Percentiles rank a stretch among this genome's conserved stretches.
Conservation (phyloP, 2,888 invertebrate species). For the Ochropleura leucogaster region DNA sequence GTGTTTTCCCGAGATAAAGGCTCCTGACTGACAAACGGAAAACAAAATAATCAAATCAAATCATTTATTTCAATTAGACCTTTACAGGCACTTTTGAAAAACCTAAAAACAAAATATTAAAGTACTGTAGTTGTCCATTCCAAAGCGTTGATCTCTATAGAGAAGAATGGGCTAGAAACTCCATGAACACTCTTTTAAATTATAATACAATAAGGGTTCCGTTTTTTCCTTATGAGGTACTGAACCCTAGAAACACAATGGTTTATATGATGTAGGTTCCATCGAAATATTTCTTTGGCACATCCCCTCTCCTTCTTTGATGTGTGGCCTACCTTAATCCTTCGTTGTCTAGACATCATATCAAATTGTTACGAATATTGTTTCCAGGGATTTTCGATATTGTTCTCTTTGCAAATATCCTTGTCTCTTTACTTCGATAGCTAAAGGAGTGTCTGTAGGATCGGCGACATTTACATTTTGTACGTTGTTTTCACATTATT, state of each 20-base stretch:
- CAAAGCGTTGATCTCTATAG: too few species aligned
- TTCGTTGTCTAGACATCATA: slow-evolving; percentile 55
- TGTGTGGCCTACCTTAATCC: slow-evolving; percentile 43
- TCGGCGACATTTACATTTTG: slow-evolving; percentile 7
- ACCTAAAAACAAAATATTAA: too few species aligned
- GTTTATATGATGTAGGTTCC: slow-evolving; percentile 14
- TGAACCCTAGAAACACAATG: slow-evolving; percentile 7
- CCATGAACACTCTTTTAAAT: too few species aligned
- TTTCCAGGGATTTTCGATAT: slow-evolving; percentile 49
- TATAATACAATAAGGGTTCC: too few species aligned
- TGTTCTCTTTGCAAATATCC: slow-evolving; percentile 29
- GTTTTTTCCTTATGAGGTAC: too few species aligned
- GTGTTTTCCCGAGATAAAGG: too few species aligned
- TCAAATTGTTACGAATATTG: slow-evolving; percentile 53
- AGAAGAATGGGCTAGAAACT: too few species aligned
- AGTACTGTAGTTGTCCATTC: too few species aligned
- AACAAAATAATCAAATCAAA: too few species aligned
- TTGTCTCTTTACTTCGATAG: background rate
- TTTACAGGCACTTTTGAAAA: too few species aligned
- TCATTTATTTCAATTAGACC: too few species aligned
- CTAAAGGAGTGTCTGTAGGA: background rate
- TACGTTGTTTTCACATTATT: background rate
- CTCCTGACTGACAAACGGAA: too few species aligned
- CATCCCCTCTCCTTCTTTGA: slow-evolving; percentile 45
- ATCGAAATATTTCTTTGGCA: slow-evolving; percentile 41